Base-by-base conservation (phyloP, 2,888 invertebrate genomes). In the Didymodactylos carnosus region DNA sequence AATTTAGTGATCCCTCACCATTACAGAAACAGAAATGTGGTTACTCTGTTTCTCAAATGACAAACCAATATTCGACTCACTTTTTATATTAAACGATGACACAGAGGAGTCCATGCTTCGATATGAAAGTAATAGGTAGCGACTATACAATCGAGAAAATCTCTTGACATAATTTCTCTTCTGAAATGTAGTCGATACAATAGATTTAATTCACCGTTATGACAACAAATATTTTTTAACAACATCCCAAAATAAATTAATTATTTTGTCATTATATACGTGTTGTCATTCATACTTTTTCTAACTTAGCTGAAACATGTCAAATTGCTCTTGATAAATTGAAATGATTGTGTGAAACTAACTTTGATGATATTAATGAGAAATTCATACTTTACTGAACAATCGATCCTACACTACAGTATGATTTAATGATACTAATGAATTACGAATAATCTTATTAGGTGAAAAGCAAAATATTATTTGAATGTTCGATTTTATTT, bases 41-140 rank as follows among this genome's bases (percentile, higher is more conserved):
- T 0, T 98, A 95, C 83, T 95, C 95, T 81, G 86, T 99, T 51
- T 98, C 98, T 2, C 98, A 99, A 85, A 97, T 98, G 94, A 91
- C 91, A 84, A 90, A 94, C 83, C 81, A 85, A 40, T 82, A 84
- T 62, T 94, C 97, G 0, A 87, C 94, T 78, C 88, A 89, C n/a
- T 83, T 88, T 41, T 86, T 98, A 3, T 94, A 3, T 84, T 99
- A 69, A 87, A 89, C 81, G 90, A 97, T 82, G 83, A 81, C 69
- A 83, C 84, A 1, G 91, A 95, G 82, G 92, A 95, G 79, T 89
- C 94, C 0, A 97, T 99, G 88, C 97, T 98, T 14, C 87, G 98
- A 27, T 98, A 98, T 82, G 98, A 99, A 87, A 95, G 97, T 80
- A 94, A 92, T 89, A n/a, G 35, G 70, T 19, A 13, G 27, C 1